Conservation (phyloP, 2,797 vertebrate genomes). For the Ambastaia sidthimunki region DNA sequence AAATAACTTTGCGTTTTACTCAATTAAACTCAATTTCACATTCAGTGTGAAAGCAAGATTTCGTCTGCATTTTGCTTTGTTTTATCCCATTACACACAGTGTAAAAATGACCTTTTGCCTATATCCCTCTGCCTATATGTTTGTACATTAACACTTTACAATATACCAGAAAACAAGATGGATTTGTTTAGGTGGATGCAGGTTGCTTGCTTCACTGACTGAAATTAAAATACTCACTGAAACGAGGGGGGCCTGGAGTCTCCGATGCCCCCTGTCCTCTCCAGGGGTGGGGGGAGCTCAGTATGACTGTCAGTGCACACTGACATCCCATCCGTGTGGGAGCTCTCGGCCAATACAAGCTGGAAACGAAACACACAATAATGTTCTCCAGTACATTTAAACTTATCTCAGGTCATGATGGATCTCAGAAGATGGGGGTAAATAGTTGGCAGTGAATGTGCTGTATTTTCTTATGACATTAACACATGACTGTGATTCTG, state of each 20-base stretch:
- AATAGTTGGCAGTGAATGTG: neutral
- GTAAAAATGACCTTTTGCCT: too few species aligned
- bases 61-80: too few species aligned
- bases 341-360: slow-evolving; percentile 85
- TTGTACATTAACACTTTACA: neutral
- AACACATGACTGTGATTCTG: slow-evolving; percentile 26
- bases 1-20: neutral
- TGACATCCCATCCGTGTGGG: slow-evolving; percentile 81
- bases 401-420: neutral
- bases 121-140: too few species aligned
- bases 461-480: slow-evolving; percentile 19
- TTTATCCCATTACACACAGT: too few species aligned
- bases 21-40: too few species aligned
- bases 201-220: neutral
- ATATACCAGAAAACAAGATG: neutral
- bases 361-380: slow-evolving; percentile 57
- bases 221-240: slow-evolving; percentile 74
- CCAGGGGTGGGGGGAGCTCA: slow-evolving; percentile 79
- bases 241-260: slow-evolving; percentile 85
- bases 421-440: neutral
- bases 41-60: too few species aligned
- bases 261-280: slow-evolving; percentile 84
- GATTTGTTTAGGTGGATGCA: neutral
- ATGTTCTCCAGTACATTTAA: neutral
- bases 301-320: slow-evolving; percentile 82